Evolutionary conservation across 2,888 invertebrate species (phyloP).

Genomic region (Gerris lacustris): DNA sequence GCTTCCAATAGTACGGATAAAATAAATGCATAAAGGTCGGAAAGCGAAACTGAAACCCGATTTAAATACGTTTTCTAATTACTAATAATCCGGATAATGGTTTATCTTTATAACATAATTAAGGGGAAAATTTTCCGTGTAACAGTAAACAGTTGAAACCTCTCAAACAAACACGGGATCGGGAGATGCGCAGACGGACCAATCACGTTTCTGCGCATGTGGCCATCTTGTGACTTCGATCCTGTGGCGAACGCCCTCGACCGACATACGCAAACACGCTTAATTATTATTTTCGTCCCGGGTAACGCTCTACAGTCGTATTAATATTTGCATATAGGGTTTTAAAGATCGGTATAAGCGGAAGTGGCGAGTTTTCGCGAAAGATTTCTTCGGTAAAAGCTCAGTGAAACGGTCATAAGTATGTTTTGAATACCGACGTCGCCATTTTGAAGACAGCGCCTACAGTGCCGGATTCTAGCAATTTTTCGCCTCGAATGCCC

Average conservation of each 20-base stretch:
- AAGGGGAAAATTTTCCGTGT: not conserved
- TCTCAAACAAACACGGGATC: not conserved
- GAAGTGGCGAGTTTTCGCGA: too few species aligned
- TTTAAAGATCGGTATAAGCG: too few species aligned
- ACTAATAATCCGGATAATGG: not conserved
- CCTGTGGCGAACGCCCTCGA: slow-evolving; percentile 4
- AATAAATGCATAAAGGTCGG: too few species aligned
- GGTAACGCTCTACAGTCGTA: too few species aligned
- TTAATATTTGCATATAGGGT: too few species aligned
- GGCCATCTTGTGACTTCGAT: slow-evolving; percentile 6
- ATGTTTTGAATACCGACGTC: not conserved
- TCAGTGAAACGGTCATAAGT: too few species aligned
- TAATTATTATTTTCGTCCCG: too few species aligned
- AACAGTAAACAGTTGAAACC: slow-evolving; percentile 8
- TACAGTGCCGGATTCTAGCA: slow-evolving; percentile 54
- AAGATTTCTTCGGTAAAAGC: too few species aligned
- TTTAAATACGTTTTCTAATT: not conserved
- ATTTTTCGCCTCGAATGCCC: slow-evolving; percentile 53
- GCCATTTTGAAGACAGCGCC: slow-evolving; percentile 49
- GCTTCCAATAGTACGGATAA: too few species aligned
- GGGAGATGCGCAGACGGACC: not conserved
- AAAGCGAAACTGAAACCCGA: not conserved
- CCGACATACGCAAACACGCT: not conserved
- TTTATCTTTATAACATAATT: slow-evolving; percentile 2
- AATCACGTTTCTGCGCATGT: slow-evolving; percentile 6